Evolutionary conservation across 1,140 invertebrate species (phyloP).

Genomic region (Drosophila insularis): DNA sequence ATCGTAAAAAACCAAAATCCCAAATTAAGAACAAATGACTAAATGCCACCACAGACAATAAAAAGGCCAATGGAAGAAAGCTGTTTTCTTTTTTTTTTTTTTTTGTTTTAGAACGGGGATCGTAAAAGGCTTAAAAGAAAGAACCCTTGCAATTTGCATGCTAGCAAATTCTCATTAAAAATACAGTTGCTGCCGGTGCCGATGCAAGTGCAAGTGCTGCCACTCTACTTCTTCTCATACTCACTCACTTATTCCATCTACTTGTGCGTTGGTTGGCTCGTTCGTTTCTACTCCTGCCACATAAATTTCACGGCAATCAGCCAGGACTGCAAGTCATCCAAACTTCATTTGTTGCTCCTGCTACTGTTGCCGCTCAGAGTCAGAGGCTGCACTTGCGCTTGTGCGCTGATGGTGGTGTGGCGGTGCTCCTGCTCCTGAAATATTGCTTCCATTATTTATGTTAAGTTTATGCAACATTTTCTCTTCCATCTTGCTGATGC

Average conservation of each 20-base stretch:
- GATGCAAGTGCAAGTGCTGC: conserved; percentile 18
- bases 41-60: conserved; percentile 40
- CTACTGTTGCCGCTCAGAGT: conserved; percentile 17
- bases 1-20: conserved; percentile 30
- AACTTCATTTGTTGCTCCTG: conserved; percentile 75
- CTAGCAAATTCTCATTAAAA: conserved; percentile 62
- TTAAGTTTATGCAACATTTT: conserved; percentile 67
- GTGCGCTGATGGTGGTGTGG: background rate
- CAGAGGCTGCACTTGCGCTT: conserved; percentile 26
- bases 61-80: conserved; percentile 18
- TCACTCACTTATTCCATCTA: conserved; percentile 32
- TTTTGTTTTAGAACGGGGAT: conserved; percentile 25
- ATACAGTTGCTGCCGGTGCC: conserved; percentile 40
- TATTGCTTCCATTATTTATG: conserved; percentile 73
- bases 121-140: conserved; percentile 40
- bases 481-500: conserved; percentile 35
- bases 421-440: conserved; percentile 48
- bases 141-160: conserved; percentile 56
- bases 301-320: conserved; percentile 80
- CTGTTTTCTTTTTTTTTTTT: too few species aligned
- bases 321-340: conserved; percentile 72
- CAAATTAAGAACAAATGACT: conserved; percentile 8
- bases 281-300: conserved; percentile 32
- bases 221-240: background rate
- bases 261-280: background rate